Percentiles rank a stretch among this genome's conserved stretches.
phyloP scores from a whole-genome alignment of 2,797 vertebrate species.

The Nannoperca obscura region DNA sequence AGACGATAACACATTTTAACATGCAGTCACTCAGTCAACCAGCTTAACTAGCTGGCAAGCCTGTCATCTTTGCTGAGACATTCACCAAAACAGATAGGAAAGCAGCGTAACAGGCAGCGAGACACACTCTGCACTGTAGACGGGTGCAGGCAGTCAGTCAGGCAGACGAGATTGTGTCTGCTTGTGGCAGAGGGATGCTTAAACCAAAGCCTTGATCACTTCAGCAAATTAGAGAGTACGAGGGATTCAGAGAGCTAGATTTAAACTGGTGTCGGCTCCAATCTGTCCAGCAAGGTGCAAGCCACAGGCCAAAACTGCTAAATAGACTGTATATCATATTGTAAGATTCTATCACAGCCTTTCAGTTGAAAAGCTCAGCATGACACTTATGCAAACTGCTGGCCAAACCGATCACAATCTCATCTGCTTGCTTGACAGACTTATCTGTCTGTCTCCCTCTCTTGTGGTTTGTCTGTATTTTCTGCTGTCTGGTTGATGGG shows the following conservation, averaged over 20 bases:
- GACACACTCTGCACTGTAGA: constrained; percentile 17
- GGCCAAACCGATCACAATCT: constrained; percentile 48
- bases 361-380: constrained; percentile 32
- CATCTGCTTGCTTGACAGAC: constrained; percentile 41
- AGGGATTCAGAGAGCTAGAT: constrained; percentile 45
- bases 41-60: constrained; percentile 60
- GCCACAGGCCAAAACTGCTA: constrained; percentile 14
- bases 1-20: constrained; percentile 50
- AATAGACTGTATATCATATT: constrained; percentile 32
- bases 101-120: constrained; percentile 24
- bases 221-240: constrained; percentile 54
- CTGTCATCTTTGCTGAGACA: constrained; percentile 47
- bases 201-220: constrained; percentile 64
- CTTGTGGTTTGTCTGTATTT: constrained; percentile 17
- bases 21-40: constrained; percentile 55
- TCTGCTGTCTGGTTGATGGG: constrained; percentile 24
- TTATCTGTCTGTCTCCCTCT: constrained; percentile 25
- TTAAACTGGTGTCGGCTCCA: constrained; percentile 54
- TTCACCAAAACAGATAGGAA: constrained; percentile 50
- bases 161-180: constrained; percentile 60
- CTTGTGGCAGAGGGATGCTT: constrained; percentile 39
- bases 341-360: constrained; percentile 29
- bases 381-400: constrained; percentile 47
- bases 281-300: constrained; percentile 27
- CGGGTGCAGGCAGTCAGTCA: constrained; percentile 41